These are phyloP conservation scores for Trichopoda pennipes DNA, from an alignment of 2,888 invertebrate genomes.

Conservation along the genomic window DNA sequence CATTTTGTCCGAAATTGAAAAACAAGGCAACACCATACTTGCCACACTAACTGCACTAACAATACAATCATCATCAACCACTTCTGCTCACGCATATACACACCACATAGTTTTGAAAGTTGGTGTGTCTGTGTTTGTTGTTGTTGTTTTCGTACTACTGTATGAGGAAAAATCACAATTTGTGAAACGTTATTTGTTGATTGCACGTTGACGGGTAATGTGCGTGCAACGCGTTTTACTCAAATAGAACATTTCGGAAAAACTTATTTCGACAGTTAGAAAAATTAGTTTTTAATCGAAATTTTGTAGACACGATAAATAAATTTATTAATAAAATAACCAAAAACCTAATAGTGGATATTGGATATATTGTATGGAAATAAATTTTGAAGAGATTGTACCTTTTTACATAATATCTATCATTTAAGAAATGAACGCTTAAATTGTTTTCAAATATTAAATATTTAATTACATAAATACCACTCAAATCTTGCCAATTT, in stretches of 20 bases:
- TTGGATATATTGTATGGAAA: neutral
- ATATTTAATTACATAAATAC: conserved; percentile 15
- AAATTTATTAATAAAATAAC: neutral
- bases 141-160: conserved; percentile 50
- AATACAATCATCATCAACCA: conserved; percentile 42
- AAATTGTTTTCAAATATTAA: conserved; percentile 10
- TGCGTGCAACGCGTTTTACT: conserved; percentile 72
- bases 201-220: conserved; percentile 78
- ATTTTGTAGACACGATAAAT: no score
- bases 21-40: conserved; percentile 52
- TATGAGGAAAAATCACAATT: conserved; percentile 65
- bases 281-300: no score
- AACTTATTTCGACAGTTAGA: conserved; percentile 27
- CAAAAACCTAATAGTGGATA: conserved; percentile 8
- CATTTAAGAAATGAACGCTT: neutral
- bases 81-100: conserved; percentile 45
- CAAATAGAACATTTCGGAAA: conserved; percentile 55
- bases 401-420: conserved; percentile 19
- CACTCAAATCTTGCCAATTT: conserved; percentile 63
- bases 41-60: conserved; percentile 67
- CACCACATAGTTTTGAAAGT: neutral
- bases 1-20: conserved; percentile 58
- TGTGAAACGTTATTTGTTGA: conserved; percentile 77
- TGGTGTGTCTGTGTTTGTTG: conserved; percentile 22
- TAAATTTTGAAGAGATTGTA: conserved; percentile 6